These are phyloP conservation scores for Nyctereutes procyonoides DNA, from an alignment of 2,113 vertebrate species.

Conservation along the genomic window DNA sequence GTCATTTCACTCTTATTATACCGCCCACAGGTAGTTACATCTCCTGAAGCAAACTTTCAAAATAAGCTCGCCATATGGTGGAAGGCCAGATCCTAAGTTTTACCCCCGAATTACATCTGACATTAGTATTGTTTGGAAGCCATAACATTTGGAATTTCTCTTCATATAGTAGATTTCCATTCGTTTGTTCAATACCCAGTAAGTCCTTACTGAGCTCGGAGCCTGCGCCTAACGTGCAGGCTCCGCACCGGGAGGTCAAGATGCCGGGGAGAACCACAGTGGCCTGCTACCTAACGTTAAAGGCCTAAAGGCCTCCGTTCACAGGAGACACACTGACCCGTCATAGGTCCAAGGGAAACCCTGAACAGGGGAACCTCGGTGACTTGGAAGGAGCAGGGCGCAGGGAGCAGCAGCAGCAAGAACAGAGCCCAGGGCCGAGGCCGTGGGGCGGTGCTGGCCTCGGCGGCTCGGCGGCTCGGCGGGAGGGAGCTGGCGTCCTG, in stretches of 20 bases:
- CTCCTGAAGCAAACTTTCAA: neutral
- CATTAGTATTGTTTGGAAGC: neutral
- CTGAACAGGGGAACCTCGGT: neutral
- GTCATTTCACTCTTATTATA: neutral
- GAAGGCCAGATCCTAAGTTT: slow-evolving; percentile 29
- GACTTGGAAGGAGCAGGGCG: neutral
- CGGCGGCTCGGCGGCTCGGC: too few relatives aligned
- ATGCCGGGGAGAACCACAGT: neutral
- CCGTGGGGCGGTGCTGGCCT: too few relatives aligned
- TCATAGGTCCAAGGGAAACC: neutral
- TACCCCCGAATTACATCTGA: neutral
- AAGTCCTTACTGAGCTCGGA: neutral
- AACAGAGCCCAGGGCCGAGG: too few relatives aligned
- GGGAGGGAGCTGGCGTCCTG: neutral
- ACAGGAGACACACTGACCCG: neutral
- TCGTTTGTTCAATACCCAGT: neutral
- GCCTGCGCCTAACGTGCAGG: neutral
- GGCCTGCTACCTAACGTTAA: neutral
- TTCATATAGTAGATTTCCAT: neutral
- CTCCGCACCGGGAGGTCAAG: neutral
- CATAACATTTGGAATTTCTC: neutral
- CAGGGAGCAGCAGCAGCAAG: neutral
- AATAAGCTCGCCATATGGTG: neutral
- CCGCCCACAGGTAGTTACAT: neutral
- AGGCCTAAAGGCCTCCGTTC: neutral